Percentiles rank a stretch among this genome's conserved stretches.
phyloP scores from a whole-genome alignment of 2,888 invertebrate species.

The Trisateles emortualis region DNA sequence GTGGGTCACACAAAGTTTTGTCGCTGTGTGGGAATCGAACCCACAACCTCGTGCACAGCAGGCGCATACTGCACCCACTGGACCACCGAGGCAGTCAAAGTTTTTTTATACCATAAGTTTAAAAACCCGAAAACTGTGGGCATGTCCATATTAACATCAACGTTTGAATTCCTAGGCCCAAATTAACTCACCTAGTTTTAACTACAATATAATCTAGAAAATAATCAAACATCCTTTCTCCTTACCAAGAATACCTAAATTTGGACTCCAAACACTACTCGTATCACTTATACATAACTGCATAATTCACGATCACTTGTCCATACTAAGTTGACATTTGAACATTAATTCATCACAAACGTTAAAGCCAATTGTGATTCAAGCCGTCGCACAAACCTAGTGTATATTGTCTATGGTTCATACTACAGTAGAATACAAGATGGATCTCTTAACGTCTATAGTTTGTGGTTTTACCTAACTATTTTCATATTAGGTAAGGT shows the following conservation, averaged over 20 bases:
- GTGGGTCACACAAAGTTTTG: too few species aligned
- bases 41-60: too few species aligned
- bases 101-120: too few species aligned
- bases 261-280: conserved; percentile 11
- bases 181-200: too few species aligned
- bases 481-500: conserved; percentile 9
- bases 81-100: too few species aligned
- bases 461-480: conserved; percentile 12
- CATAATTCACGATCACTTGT: conserved; percentile 2
- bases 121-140: too few species aligned
- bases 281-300: conserved; percentile 26
- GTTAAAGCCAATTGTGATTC: conserved; percentile 12
- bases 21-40: too few species aligned
- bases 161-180: too few species aligned
- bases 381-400: background rate
- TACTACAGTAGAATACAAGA: conserved; percentile 37
- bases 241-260: background rate
- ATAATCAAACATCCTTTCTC: background rate
- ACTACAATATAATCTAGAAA: too few species aligned
- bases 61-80: too few species aligned
- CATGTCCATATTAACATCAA: too few species aligned
- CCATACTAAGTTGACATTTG: conserved; percentile 34
- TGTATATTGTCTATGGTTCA: conserved; percentile 14
- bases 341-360: conserved; percentile 47
- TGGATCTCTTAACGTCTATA: conserved; percentile 9